Evolutionary conservation across 2,888 invertebrate species (phyloP).

Genomic region (Frankliniella fusca): DNA sequence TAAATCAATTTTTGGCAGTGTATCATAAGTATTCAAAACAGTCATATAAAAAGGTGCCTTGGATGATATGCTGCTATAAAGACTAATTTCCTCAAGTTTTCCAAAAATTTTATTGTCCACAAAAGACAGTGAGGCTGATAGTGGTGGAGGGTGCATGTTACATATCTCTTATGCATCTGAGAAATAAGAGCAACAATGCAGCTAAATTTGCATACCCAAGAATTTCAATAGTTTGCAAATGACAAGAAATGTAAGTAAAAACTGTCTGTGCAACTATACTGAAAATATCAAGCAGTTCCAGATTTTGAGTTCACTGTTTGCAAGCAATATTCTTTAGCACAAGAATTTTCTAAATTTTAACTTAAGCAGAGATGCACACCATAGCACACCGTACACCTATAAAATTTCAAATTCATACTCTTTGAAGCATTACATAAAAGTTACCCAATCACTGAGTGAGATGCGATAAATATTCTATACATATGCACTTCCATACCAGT

Average conservation of each 20-base stretch:
- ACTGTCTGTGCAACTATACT: not conserved
- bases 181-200: not conserved
- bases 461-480: not conserved
- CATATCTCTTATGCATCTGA: not conserved
- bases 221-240: not conserved
- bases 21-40: not conserved
- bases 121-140: not conserved
- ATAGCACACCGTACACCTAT: too few species aligned
- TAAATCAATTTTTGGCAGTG: not conserved
- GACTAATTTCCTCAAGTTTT: not conserved
- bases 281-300: not conserved
- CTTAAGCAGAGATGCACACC: not conserved
- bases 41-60: not conserved
- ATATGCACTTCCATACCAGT: slow-evolving; percentile 16
- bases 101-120: not conserved
- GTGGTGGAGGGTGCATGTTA: not conserved
- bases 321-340: not conserved
- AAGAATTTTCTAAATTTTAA: not conserved
- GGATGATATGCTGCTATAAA: not conserved
- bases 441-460: not conserved
- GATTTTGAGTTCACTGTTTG: not conserved
- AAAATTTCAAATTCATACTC: not conserved
- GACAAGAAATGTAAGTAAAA: not conserved
- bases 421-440: not conserved
- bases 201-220: not conserved